Evolutionary conservation across 2,888 invertebrate genomes (phyloP).

Genomic region (Lasioglossum pauxillum): DNA sequence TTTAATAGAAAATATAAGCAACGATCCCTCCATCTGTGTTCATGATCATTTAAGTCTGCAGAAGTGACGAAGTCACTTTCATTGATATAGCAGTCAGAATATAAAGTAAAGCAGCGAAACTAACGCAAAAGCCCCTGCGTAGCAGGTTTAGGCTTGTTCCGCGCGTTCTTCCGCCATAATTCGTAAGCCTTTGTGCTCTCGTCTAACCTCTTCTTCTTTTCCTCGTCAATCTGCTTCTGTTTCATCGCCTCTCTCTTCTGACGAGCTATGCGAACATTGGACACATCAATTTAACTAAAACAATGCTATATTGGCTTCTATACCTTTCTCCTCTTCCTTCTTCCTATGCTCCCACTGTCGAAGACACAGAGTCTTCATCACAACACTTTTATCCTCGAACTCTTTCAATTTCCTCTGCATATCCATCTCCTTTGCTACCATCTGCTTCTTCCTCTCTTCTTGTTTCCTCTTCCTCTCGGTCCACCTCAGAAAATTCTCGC

Average conservation of each 20-base stretch:
- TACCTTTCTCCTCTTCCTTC: constrained; percentile 87
- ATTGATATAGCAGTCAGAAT: neutral
- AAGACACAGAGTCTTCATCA: constrained; percentile 79
- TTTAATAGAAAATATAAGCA: neutral
- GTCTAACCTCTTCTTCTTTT: constrained; percentile 85
- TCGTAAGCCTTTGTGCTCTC: constrained; percentile 87
- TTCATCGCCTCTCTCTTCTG: constrained; percentile 85
- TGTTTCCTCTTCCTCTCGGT: constrained; percentile 82
- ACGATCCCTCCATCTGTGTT: neutral
- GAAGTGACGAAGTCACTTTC: neutral
- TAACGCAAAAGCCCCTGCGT: constrained; percentile 87
- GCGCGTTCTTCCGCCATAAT: constrained; percentile 88
- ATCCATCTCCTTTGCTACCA: constrained; percentile 84
- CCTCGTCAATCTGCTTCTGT: constrained; percentile 85
- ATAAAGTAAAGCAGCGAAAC: constrained; percentile 71
- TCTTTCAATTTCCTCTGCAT: constrained; percentile 83
- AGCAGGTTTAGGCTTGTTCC: constrained; percentile 88
- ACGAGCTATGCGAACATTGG: constrained; percentile 60
- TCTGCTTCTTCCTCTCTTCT: constrained; percentile 83
- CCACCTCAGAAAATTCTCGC: constrained; percentile 84
- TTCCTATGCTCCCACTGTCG: constrained; percentile 87
- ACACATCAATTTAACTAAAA: neutral
- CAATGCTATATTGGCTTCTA: neutral
- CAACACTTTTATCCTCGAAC: constrained; percentile 74
- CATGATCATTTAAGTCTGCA: neutral